These are phyloP conservation scores for Eutrigla gurnardus DNA, from an alignment of 2,797 vertebrate genomes.

Conservation along the genomic window DNA sequence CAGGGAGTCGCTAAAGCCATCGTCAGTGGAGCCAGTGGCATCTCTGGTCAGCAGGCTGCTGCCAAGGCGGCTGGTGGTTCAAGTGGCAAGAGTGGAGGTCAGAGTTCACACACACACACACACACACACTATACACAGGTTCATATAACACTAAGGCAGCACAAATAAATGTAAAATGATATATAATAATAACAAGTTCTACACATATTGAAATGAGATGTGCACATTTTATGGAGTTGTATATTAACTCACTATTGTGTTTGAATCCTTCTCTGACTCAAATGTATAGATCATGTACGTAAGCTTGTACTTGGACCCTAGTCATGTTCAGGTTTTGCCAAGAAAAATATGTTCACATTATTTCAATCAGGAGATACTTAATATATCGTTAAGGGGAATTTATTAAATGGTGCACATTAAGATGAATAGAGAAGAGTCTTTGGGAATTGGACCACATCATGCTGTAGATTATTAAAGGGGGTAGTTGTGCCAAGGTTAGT, in stretches of 20 bases:
- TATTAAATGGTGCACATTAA: background rate
- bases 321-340: background rate
- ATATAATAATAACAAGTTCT: background rate
- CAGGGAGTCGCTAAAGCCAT: slow-evolving; percentile 98
- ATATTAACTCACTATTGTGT: background rate
- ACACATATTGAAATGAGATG: background rate
- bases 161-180: background rate
- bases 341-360: background rate
- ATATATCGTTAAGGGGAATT: background rate
- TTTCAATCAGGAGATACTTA: background rate
- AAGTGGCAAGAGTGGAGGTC: slow-evolving; percentile 91
- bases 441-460: background rate
- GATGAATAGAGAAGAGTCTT: background rate
- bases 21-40: slow-evolving; percentile 89
- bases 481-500: background rate
- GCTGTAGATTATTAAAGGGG: background rate
- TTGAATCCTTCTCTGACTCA: background rate
- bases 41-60: slow-evolving; percentile 89
- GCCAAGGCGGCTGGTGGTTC: slow-evolving; percentile 89
- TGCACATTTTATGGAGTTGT: background rate
- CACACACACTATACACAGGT: background rate
- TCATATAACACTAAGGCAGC: background rate
- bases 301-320: background rate
- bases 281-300: too few species aligned
- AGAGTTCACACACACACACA: slow-evolving; percentile 82